Base-by-base conservation (phyloP, 2,888 invertebrate species). In the Ornithoptera alexandrae region DNA sequence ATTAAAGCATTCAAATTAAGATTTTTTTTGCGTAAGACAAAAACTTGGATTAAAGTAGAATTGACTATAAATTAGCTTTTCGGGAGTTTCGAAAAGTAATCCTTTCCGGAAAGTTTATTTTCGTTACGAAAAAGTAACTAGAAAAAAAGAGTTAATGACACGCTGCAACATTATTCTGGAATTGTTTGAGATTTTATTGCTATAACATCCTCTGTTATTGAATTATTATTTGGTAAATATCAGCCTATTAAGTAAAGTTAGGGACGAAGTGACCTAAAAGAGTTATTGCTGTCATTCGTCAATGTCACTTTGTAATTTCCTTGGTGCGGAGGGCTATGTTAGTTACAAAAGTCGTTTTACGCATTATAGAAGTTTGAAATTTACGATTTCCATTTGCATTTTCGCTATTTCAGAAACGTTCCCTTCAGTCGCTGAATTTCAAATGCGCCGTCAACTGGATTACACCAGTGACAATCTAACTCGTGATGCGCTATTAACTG, bases 271-370 rank as follows among this genome's bases (percentile, higher is more conserved):
- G 82, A 81, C 81, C 80, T 80, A 76, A 76, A 81, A 81, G 83
- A 88, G 83, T 88, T 88, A 89, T 89, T 87, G 87, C 85, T 82
- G 81, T 85, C 86, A 90, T 90, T 84, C 86, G 86, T 90, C 90
- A 89, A 81, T 84, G 89, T 86, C 88, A 82, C 84, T 85, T 81
- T 82, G 86, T 87, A 87, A 90, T 89, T 88, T 88, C 83, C 86
- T 85, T 82, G 82, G 82, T 81, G 78, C 79, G 76, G 78, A 79
- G 83, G 81, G 81, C 83, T 85, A 86, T 84, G 84, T 85, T 85
- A 85, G 84, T 87, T 88, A 80, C 85, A 81, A 84, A 88, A 87
- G 85, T 88, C 84, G 83, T 85, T 81, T 83, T 78, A 80, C 80
- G 81, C 82, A 81, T 80, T 83, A 80, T 79, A 80, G 76, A 83